A percentile compares a stretch with the other conserved stretches of the same genome.
phyloP scores from a whole-genome alignment of 1,140 invertebrate species.

The Dryas iulia region DNA sequence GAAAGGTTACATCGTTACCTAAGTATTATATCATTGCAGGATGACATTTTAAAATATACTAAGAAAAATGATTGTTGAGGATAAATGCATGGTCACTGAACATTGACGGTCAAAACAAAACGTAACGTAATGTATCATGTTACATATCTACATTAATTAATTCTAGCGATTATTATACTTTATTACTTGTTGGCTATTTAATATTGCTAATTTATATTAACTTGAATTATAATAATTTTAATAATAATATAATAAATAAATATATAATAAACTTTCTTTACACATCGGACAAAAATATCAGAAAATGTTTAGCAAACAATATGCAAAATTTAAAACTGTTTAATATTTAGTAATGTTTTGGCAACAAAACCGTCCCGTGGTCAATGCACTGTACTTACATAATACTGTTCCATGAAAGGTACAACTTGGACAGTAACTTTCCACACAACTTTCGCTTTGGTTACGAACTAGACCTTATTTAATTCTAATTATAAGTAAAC shows the following conservation, averaged over 20 bases:
- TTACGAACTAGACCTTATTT: constrained; percentile 21
- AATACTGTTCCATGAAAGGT: constrained; percentile 19
- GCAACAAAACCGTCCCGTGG: background rate
- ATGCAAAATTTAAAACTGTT: background rate
- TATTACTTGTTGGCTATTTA: background rate
- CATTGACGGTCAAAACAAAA: constrained; percentile 14
- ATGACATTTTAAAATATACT: background rate
- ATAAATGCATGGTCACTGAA: constrained; percentile 5
- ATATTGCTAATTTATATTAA: background rate
- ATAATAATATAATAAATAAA: no score
- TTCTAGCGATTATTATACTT: background rate
- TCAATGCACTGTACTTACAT: constrained; percentile 16
- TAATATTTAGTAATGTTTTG: background rate
- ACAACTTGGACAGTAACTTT: constrained; percentile 44
- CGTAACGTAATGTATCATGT: background rate
- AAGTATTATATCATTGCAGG: background rate
- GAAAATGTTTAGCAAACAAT: background rate
- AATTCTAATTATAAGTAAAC: background rate
- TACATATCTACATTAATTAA: background rate
- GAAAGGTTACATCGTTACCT: background rate
- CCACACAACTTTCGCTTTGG: constrained; percentile 63
- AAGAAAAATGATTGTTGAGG: background rate
- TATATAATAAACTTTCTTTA: background rate
- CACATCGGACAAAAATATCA: background rate
- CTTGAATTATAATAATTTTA: background rate